Base-by-base conservation (phyloP, 2,888 invertebrate species). In the Cheilosia pagana region DNA sequence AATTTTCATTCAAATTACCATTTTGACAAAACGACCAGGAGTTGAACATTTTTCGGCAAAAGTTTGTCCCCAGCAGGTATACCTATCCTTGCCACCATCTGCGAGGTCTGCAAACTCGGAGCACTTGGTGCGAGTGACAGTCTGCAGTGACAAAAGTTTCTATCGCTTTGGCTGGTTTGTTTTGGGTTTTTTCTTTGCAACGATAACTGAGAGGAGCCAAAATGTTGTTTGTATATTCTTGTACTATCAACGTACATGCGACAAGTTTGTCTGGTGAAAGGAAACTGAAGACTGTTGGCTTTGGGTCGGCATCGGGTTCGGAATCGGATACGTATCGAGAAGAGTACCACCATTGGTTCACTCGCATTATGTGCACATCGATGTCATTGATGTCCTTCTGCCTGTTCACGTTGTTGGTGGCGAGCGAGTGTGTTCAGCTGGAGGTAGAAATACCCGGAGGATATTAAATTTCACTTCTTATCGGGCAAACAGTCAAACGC, bases 381-480 rank as follows among this genome's bases (percentile, higher is more conserved):
- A 74, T 81, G 85, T 71, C 81, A 85, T 85, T 75, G 74, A 79
- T 59, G 83, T 81, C 71, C 75, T 75, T 25, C 65, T 71, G 12
- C 63, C 60, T 81, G 75, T 60, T 50, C 79, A 50, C 65, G 75
- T 48, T 60, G 70, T 52, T 28, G 75, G 81, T 48, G 78, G 74
- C 55, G 25, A 71, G 74, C 55, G 25, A 71, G 63, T 62, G 65
- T 45, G 28, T 35, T 65, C 59, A 53, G 62, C 75, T 81, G 65
- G 43, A 55, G 71, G 71, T 62, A 57, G 43, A 39, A 65, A 70
- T 75, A 55, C 70, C 71, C 81, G 35, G 41, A 76, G 85, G 85
- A 85, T 81, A 76, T 81, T 79, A 85, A 81, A 76, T 76, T 70
- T 81, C 71, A 62, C 31, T 76, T 65, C 71, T 85, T 85, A 85